phyloP scores from a whole-genome alignment of 2,113 vertebrate genomes.

The Lamprotornis superbus region DNA sequence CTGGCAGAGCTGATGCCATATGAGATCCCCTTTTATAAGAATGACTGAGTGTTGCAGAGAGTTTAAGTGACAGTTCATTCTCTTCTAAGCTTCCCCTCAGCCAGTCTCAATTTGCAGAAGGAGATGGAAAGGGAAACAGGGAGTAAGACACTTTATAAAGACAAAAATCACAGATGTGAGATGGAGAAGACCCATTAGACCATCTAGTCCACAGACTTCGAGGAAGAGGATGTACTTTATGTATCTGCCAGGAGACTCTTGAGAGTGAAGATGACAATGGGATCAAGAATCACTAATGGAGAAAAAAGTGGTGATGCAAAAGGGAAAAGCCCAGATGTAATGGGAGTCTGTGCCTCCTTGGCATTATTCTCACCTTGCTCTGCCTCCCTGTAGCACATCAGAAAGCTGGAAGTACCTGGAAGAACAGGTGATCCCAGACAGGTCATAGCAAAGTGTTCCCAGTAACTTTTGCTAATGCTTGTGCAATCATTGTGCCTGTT shows the following conservation, averaged over 20 bases:
- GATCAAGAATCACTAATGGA: background rate
- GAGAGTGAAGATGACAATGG: background rate
- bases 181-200: background rate
- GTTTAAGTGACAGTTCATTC: conserved; percentile 43
- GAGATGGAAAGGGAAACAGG: conserved; percentile 10
- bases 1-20: background rate
- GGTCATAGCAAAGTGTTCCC: background rate
- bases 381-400: background rate
- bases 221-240: background rate
- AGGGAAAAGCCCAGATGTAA: background rate
- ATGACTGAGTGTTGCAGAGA: conserved; percentile 36
- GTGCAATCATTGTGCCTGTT: background rate
- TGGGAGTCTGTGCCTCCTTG: background rate
- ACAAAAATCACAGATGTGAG: background rate
- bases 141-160: background rate
- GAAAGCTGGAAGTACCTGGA: background rate
- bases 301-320: background rate
- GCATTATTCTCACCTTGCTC: background rate
- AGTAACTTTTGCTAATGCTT: background rate
- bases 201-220: background rate
- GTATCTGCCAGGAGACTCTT: background rate
- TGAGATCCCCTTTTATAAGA: background rate
- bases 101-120: conserved; percentile 27
- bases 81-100: background rate
- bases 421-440: background rate